phyloP scores from a whole-genome alignment of 1,140 invertebrate genomes.

The Drosophila repletoides region DNA sequence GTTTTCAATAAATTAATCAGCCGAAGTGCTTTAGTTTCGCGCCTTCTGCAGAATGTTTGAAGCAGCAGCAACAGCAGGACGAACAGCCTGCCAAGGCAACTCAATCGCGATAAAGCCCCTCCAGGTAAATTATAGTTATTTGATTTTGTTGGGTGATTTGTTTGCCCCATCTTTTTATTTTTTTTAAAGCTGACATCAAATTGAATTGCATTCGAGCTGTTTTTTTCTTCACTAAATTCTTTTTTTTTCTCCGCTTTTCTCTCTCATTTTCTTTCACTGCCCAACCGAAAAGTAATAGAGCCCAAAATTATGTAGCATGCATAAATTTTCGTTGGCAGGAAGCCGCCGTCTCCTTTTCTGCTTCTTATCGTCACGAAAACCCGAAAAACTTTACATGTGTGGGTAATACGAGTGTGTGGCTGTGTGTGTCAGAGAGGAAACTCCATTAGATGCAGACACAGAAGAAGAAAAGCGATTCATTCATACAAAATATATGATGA shows the following conservation, averaged over 20 bases:
- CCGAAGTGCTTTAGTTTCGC: conserved; percentile 55
- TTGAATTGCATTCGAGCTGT: conserved; percentile 63
- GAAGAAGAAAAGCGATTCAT: conserved; percentile 13
- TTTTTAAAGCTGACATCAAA: conserved; percentile 73
- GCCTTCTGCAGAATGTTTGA: conserved; percentile 14
- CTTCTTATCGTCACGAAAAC: conserved; percentile 68
- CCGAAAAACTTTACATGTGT: conserved; percentile 61
- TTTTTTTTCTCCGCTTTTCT: neutral
- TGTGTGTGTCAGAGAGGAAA: conserved; percentile 32
- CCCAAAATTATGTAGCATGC: conserved; percentile 75
- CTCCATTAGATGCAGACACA: conserved; percentile 66
- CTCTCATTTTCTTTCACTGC: conserved; percentile 10
- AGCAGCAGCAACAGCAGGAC: conserved; percentile 15
- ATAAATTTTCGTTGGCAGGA: conserved; percentile 73
- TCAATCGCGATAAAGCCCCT: conserved; percentile 73
- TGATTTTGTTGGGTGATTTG: conserved; percentile 77
- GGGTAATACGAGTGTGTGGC: conserved; percentile 4
- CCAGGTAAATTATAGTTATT: conserved; percentile 79
- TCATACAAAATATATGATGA: neutral
- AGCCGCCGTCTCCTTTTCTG: conserved; percentile 59
- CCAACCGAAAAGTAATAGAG: conserved; percentile 63
- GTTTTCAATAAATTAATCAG: conserved; percentile 78
- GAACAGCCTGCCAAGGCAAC: conserved; percentile 41
- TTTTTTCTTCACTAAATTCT: conserved; percentile 21
- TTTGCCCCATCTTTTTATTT: conserved; percentile 60